These are phyloP conservation scores for Amorpha juglandis DNA, from an alignment of 2,888 invertebrate species.

Conservation along the genomic window DNA sequence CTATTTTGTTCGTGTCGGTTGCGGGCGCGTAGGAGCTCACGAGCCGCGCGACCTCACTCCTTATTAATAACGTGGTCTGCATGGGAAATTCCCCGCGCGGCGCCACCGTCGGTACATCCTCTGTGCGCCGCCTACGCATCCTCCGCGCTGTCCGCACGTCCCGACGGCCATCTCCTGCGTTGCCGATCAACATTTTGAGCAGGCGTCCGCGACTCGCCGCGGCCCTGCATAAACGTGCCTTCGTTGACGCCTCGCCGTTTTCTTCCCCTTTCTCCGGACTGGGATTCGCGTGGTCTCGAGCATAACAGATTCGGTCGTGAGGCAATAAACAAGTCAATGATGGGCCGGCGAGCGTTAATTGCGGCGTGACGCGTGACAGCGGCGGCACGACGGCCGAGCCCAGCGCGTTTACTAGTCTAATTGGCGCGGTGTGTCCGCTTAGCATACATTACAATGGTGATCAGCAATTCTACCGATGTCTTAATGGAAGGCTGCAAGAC, in stretches of 20 bases:
- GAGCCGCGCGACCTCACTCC: slow-evolving; percentile 59
- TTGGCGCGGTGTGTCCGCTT: slow-evolving; percentile 73
- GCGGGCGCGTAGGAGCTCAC: slow-evolving; percentile 52
- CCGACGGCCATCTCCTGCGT: slow-evolving; percentile 2
- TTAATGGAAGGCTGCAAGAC: slow-evolving; percentile 58
- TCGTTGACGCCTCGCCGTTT: slow-evolving; percentile 26
- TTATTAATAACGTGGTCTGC: slow-evolving; percentile 79
- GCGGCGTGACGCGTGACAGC: slow-evolving; percentile 62
- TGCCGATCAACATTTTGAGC: slow-evolving; percentile 30
- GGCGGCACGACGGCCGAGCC: slow-evolving; percentile 59
- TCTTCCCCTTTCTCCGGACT: slow-evolving; percentile 36
- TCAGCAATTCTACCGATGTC: slow-evolving; percentile 68
- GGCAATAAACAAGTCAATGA: slow-evolving; percentile 54
- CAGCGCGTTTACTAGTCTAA: slow-evolving; percentile 65
- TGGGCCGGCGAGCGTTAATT: slow-evolving; percentile 62
- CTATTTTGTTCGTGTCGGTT: slow-evolving; percentile 63
- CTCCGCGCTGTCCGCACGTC: not conserved
- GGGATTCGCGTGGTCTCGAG: slow-evolving; percentile 53
- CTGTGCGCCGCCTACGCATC: not conserved
- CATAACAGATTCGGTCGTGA: slow-evolving; percentile 72
- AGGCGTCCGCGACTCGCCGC: slow-evolving; percentile 29
- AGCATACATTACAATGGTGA: slow-evolving; percentile 80
- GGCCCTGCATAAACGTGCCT: slow-evolving; percentile 20
- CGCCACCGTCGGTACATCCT: not conserved
- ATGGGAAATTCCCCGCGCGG: slow-evolving; percentile 56